phyloP scores from a whole-genome alignment of 1,140 invertebrate genomes.

The Trissolcus basalis region DNA sequence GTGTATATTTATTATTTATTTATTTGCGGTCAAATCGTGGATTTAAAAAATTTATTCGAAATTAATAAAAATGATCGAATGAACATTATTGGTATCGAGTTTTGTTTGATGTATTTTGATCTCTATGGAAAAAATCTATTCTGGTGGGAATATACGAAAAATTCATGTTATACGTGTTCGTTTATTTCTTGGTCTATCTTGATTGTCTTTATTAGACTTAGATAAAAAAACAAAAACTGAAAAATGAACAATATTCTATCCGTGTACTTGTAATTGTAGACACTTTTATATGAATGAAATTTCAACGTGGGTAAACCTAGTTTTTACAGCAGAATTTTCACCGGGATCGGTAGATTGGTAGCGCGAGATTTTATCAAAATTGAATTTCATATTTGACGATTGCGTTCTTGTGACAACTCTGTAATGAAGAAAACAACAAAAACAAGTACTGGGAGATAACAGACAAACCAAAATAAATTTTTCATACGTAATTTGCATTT shows the following conservation, averaged over 20 bases:
- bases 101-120: too few relatives aligned
- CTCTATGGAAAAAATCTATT: background rate
- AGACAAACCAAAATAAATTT: slow-evolving; percentile 25
- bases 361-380: background rate
- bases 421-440: background rate
- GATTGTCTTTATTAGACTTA: slow-evolving; percentile 16
- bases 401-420: background rate
- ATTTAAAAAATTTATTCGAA: too few relatives aligned
- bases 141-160: background rate
- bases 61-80: too few relatives aligned
- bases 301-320: slow-evolving; percentile 29
- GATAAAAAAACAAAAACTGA: background rate
- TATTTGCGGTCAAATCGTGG: background rate
- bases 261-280: slow-evolving; percentile 40
- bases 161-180: background rate
- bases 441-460: background rate
- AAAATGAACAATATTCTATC: slow-evolving; percentile 16
- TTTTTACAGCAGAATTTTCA: slow-evolving; percentile 44
- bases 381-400: background rate
- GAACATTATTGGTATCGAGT: too few relatives aligned
- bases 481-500: slow-evolving; percentile 46
- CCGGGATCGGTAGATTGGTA: slow-evolving; percentile 14
- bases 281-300: slow-evolving; percentile 37
- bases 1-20: slow-evolving; percentile 19
- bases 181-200: background rate